Evolutionary conservation across 2,888 invertebrate species (phyloP).

Genomic region (Resseliella maxima): DNA sequence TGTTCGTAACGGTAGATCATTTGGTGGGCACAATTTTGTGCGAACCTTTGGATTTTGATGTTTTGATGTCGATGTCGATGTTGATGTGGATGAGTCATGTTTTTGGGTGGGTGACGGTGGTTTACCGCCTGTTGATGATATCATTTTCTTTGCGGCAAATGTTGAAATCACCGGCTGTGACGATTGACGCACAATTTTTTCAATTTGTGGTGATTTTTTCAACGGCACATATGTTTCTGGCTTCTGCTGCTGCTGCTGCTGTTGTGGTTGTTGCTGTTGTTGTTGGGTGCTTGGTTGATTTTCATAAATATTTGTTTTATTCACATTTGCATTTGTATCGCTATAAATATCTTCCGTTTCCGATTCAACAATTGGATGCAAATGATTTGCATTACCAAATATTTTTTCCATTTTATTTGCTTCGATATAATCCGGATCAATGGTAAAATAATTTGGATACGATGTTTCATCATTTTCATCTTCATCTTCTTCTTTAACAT

Average conservation of each 20-base stretch:
- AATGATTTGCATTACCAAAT: constrained; percentile 11
- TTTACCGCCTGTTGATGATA: constrained; percentile 52
- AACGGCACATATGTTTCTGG: neutral
- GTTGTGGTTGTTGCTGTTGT: no score
- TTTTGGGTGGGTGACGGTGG: neutral
- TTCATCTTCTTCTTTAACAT: constrained; percentile 53
- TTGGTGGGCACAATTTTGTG: constrained; percentile 32
- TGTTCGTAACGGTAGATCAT: constrained; percentile 19
- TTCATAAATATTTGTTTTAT: constrained; percentile 39
- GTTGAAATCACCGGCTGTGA: constrained; percentile 59
- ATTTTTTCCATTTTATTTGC: neutral
- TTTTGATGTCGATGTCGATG: no score
- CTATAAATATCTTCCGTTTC: constrained; percentile 1
- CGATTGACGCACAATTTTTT: constrained; percentile 59
- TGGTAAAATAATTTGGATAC: constrained; percentile 65
- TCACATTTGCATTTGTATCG: constrained; percentile 63
- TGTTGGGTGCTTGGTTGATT: neutral
- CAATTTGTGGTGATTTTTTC: constrained; percentile 58
- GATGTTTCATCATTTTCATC: neutral
- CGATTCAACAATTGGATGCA: neutral
- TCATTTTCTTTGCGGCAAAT: constrained; percentile 55
- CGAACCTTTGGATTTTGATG: constrained; percentile 9
- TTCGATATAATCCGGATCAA: constrained; percentile 62
- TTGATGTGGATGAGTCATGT: constrained; percentile 54
- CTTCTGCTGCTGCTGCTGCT: no score